Evolutionary conservation across 2,888 invertebrate genomes (phyloP).

Genomic region (Stenodera caucasica): DNA sequence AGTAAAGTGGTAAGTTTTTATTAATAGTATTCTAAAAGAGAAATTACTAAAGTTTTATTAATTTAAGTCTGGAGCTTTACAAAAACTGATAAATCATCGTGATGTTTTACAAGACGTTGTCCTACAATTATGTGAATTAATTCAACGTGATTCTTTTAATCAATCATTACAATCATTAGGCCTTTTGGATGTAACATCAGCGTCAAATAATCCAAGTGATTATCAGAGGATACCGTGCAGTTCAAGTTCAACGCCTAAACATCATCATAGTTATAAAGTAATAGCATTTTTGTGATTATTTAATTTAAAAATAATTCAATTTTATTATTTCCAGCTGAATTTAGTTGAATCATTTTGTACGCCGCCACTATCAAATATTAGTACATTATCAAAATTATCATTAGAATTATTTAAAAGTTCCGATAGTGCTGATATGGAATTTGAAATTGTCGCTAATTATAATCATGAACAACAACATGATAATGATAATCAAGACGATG

Average conservation of each 20-base stretch:
- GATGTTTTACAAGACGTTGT: constrained; percentile 58
- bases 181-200: constrained; percentile 53
- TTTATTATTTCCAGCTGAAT: constrained; percentile 60
- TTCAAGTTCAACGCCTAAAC: constrained; percentile 40
- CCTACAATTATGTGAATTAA: constrained; percentile 61
- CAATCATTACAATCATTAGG: constrained; percentile 62
- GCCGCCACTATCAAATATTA: constrained; percentile 61
- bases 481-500: constrained; percentile 26
- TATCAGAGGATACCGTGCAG: constrained; percentile 30
- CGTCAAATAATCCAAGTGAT: constrained; percentile 30
- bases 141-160: constrained; percentile 65
- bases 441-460: constrained; percentile 58
- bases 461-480: constrained; percentile 18
- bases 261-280: constrained; percentile 41
- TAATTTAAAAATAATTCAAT: no score
- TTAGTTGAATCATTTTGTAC: constrained; percentile 65
- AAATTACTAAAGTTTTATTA: constrained; percentile 15
- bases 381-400: constrained; percentile 62
- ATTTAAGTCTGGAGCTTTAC: constrained; percentile 58
- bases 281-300: no score
- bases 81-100: constrained; percentile 58
- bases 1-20: constrained; percentile 65
- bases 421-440: constrained; percentile 66
- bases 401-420: constrained; percentile 61
- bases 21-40: constrained; percentile 15